These are phyloP conservation scores for Pristionchus fissidentatus DNA, from an alignment of 2,888 invertebrate species.

Conservation along the genomic window DNA sequence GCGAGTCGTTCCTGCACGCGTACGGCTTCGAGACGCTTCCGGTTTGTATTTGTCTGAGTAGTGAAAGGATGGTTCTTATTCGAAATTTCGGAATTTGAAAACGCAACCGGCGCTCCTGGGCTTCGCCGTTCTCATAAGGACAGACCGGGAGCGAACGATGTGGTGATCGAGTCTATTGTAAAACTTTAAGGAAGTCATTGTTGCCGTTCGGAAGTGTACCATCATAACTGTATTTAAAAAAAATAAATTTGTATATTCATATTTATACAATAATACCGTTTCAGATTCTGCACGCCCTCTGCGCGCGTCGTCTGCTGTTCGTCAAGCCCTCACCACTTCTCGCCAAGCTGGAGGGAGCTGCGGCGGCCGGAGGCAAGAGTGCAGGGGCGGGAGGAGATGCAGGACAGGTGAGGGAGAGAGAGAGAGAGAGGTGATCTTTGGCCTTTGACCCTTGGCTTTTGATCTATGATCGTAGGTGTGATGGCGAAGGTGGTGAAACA, in stretches of 20 bases:
- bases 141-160: no score
- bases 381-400: neutral
- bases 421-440: no score
- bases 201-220: no score
- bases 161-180: no score
- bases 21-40: slow-evolving; percentile 84
- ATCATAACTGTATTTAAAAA: no score
- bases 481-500: no score
- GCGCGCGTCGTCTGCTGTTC: slow-evolving; percentile 83
- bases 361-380: neutral
- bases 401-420: neutral
- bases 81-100: neutral
- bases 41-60: slow-evolving; percentile 76
- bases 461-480: no score
- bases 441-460: no score
- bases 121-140: no score
- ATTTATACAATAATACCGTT: neutral
- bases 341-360: slow-evolving; percentile 8
- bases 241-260: no score
- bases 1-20: slow-evolving; percentile 84
- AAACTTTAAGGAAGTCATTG: no score
- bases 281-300: slow-evolving; percentile 83
- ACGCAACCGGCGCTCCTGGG: no score
- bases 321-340: slow-evolving; percentile 76
- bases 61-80: neutral